Conservation (phyloP, 1,140 invertebrate species). For the Manduca sexta region DNA sequence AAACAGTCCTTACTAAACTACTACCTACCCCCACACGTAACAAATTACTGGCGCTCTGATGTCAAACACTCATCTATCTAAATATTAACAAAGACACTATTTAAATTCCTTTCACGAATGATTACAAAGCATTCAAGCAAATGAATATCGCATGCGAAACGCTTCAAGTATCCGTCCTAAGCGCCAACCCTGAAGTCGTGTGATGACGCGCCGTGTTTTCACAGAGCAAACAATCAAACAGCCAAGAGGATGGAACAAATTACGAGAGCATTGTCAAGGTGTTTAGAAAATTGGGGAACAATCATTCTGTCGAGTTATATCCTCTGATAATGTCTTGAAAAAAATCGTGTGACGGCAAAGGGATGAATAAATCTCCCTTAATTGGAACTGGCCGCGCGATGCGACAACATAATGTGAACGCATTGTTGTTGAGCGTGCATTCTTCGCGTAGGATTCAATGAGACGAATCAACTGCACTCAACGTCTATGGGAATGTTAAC, state of each 20-base stretch:
- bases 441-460: slow-evolving; percentile 38
- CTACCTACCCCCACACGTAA: neutral
- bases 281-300: slow-evolving; percentile 64
- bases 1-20: too few relatives aligned
- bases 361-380: slow-evolving; percentile 65
- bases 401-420: slow-evolving; percentile 55
- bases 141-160: slow-evolving; percentile 50
- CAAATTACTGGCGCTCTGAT: slow-evolving; percentile 7
- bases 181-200: slow-evolving; percentile 29
- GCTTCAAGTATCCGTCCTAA: slow-evolving; percentile 36
- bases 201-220: slow-evolving; percentile 47
- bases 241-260: slow-evolving; percentile 56
- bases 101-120: slow-evolving; percentile 37
- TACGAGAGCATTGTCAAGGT: slow-evolving; percentile 55
- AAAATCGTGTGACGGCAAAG: slow-evolving; percentile 39
- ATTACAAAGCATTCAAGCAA: slow-evolving; percentile 44
- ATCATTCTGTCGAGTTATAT: slow-evolving; percentile 59
- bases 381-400: slow-evolving; percentile 50
- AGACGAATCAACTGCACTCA: slow-evolving; percentile 39
- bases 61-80: slow-evolving; percentile 17
- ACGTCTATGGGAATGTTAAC: slow-evolving; percentile 39
- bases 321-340: slow-evolving; percentile 59
- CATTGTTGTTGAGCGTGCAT: slow-evolving; percentile 44
- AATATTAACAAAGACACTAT: slow-evolving; percentile 37
- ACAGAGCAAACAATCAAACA: slow-evolving; percentile 47